Evolutionary conservation across 2,113 vertebrate species (phyloP).

Genomic region (Thunnus maccoyii): DNA sequence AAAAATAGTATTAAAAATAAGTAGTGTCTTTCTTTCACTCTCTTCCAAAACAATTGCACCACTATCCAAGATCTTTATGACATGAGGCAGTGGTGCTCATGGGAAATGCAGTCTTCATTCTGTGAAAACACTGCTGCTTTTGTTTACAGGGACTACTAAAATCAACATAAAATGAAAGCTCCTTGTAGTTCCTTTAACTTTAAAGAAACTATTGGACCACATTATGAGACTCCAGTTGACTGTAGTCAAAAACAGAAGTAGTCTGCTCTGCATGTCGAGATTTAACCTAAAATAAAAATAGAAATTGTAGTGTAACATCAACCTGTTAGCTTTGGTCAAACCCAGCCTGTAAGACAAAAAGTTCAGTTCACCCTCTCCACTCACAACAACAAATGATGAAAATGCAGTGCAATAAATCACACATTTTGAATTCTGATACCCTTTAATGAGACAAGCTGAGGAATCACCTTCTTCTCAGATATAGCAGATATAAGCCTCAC

Average conservation of each 20-base stretch:
- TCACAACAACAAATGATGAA: background rate
- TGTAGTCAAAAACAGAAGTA: background rate
- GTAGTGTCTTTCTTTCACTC: too few relatives aligned
- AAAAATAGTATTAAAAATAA: too few relatives aligned
- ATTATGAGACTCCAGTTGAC: slow-evolving; percentile 14
- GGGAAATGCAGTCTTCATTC: too few relatives aligned
- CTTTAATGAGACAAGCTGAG: background rate
- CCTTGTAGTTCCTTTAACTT: too few relatives aligned
- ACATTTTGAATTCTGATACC: background rate
- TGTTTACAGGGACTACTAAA: too few relatives aligned
- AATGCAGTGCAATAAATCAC: background rate
- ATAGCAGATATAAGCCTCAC: background rate
- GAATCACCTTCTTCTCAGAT: background rate
- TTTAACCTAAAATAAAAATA: background rate
- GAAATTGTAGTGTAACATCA: background rate
- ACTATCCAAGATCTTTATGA: too few relatives aligned
- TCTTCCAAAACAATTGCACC: too few relatives aligned
- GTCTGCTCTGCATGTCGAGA: background rate
- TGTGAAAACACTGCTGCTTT: too few relatives aligned
- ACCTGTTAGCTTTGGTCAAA: too few relatives aligned
- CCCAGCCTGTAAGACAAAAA: background rate
- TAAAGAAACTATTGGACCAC: slow-evolving; percentile 5
- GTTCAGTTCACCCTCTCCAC: background rate
- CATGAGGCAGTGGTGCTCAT: too few relatives aligned
- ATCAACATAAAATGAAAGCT: too few relatives aligned